Percentiles rank a stretch among this genome's conserved stretches.
phyloP scores from a whole-genome alignment of 2,797 vertebrate genomes.

The Peromyscus aztecus region DNA sequence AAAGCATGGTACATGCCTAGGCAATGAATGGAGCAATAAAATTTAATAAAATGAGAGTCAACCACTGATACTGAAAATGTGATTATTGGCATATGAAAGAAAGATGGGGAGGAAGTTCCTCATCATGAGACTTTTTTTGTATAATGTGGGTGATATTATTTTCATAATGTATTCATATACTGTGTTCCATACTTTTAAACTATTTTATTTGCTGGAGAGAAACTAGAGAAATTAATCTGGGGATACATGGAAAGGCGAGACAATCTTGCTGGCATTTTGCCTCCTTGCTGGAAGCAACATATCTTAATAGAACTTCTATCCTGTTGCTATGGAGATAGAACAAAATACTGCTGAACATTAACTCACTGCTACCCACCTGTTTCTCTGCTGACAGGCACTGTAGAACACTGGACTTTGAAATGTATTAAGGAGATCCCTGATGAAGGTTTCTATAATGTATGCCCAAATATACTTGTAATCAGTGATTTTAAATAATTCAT shows the following conservation, averaged over 20 bases:
- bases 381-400: constrained; percentile 43
- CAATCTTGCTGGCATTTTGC: not conserved
- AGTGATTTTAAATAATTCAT: constrained; percentile 1
- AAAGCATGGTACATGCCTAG: not conserved
- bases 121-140: not conserved
- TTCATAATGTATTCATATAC: not conserved
- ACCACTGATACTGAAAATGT: not conserved
- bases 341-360: constrained; percentile 68
- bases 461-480: not conserved
- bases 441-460: not conserved
- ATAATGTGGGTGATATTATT: not conserved
- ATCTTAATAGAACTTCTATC: constrained; percentile 48
- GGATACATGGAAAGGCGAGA: not conserved
- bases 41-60: not conserved
- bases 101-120: not conserved
- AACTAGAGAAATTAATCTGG: not conserved
- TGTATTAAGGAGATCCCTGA: constrained; percentile 11
- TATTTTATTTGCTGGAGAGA: not conserved
- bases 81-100: not conserved
- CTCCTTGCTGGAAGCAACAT: constrained; percentile 46
- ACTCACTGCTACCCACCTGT: constrained; percentile 70
- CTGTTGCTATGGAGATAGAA: constrained; percentile 70
- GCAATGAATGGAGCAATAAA: not conserved
- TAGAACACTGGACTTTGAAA: constrained; percentile 45
- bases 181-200: not conserved